Conservation (phyloP, 2,888 invertebrate species). For the Opisthograptis luteolata region DNA sequence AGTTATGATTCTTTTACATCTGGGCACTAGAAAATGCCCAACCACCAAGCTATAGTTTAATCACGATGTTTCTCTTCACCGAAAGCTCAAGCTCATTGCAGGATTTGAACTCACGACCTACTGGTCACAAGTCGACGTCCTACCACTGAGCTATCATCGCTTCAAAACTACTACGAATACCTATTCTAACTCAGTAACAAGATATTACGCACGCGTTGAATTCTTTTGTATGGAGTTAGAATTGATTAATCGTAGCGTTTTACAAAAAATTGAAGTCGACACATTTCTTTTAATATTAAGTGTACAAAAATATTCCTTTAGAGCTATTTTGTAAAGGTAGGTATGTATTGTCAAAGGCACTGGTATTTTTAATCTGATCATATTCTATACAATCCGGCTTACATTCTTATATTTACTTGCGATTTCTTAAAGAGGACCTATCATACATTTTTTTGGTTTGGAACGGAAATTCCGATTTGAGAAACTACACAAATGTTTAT, state of each 20-base stretch:
- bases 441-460: slow-evolving; percentile 70
- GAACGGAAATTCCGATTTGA: slow-evolving; percentile 73
- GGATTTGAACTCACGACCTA: too few relatives aligned
- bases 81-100: too few relatives aligned
- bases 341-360: slow-evolving; percentile 83
- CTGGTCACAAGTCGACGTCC: too few relatives aligned
- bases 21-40: too few relatives aligned
- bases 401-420: slow-evolving; percentile 57
- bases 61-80: too few relatives aligned
- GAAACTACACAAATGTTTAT: slow-evolving; percentile 76
- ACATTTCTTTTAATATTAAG: slow-evolving; percentile 59
- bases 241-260: slow-evolving; percentile 42
- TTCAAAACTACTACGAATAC: too few relatives aligned
- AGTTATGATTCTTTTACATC: slow-evolving; percentile 21
- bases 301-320: slow-evolving; percentile 80
- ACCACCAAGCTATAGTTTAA: too few relatives aligned
- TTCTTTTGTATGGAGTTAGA: slow-evolving; percentile 30
- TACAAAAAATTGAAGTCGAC: slow-evolving; percentile 59
- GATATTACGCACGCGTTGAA: slow-evolving; percentile 13
- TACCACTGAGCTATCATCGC: too few relatives aligned
- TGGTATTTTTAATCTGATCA: slow-evolving; percentile 71
- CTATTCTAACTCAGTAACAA: not conserved
- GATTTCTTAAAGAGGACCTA: slow-evolving; percentile 67
- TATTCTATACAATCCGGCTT: slow-evolving; percentile 59
- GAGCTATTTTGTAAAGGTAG: slow-evolving; percentile 74